Evolutionary conservation across 2,888 invertebrate species (phyloP), one percentile per base, ranked within the genome.

Genomic region (Synanthedon myopaeformis): DNA sequence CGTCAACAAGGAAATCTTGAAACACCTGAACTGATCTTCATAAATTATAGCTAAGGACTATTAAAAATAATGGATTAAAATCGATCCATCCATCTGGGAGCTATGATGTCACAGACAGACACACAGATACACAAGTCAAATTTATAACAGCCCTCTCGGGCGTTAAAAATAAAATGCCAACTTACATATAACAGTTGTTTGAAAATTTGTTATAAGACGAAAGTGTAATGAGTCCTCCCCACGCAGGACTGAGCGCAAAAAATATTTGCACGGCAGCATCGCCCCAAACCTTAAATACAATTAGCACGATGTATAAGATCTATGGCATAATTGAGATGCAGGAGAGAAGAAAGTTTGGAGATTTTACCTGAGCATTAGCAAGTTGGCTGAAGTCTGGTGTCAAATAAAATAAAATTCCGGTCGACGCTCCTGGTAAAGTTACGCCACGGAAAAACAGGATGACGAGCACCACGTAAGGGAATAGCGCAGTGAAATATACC

Each of bases 241-340:
- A 95, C 53, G 95, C 94, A 3, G 94, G 94, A 65, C 94, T 94
- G 23, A 96, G 79, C 0, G 95, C 94, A 74, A 95, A 96, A 79
- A 96, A 96, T 68, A 95, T 95, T 79, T 96, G 95, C 19, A 94
- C 93, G 0, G 94, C 94, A 0, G 94, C 94, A 70, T 94, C 94
- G 51, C 93, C 93, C 94, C 93, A 94, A 12, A 93, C 93, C 92
- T 92, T 57, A 10, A 35, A 35, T 8, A 35, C 35, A 35, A 35
- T 35, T 35, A 6, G 35, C 8, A 10, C 10, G 2, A 35, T 10
- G 10, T 35, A 14, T 17, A 10, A 14, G 10, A 19, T 50, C 23
- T 11, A 3, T 13, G 41, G 10, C 35, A 35, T 35, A 35, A 35
- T 10, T 35, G 35, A 35, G 35, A 35, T 35, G 6, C 3, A 10